Percentiles rank a stretch among this genome's conserved stretches.
phyloP scores from a whole-genome alignment of 2,797 vertebrate genomes.

The Centropyge bicolor region DNA sequence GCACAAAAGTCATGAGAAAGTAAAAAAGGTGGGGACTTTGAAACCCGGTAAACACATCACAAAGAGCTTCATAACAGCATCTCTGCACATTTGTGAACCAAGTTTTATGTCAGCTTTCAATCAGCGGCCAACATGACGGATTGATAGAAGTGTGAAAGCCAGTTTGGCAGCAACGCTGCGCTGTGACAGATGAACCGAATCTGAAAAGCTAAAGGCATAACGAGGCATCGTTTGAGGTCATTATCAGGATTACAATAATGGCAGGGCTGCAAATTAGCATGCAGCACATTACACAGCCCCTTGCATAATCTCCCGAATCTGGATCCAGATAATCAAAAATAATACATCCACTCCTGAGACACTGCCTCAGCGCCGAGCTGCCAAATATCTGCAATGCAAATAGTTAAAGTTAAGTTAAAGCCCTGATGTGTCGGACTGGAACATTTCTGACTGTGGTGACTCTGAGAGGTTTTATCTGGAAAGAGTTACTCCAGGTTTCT shows the following conservation, averaged over 20 bases:
- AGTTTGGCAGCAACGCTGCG: slow-evolving; percentile 2
- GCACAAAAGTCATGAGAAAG: slow-evolving; percentile 33
- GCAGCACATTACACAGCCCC: not conserved
- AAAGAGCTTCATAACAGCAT: slow-evolving; percentile 4
- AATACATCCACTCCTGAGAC: not conserved
- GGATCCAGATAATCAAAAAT: not conserved
- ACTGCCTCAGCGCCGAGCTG: no score
- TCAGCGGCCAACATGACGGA: not conserved
- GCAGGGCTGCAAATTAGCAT: slow-evolving; percentile 14
- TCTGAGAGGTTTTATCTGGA: no score
- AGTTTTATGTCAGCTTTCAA: slow-evolving; percentile 9
- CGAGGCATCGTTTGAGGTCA: slow-evolving; percentile 9
- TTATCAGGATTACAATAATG: not conserved
- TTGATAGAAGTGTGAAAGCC: not conserved
- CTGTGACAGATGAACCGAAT: slow-evolving; percentile 9
- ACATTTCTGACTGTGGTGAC: not conserved
- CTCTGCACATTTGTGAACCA: slow-evolving; percentile 34
- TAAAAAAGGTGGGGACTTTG: slow-evolving; percentile 21
- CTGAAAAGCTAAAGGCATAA: not conserved
- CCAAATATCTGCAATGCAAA: not conserved
- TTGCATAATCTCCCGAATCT: not conserved
- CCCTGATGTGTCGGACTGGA: not conserved
- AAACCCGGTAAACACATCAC: slow-evolving; percentile 36
- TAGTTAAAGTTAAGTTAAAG: not conserved
- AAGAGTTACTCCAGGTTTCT: no score